Evolutionary conservation across 2,797 vertebrate genomes (phyloP), one percentile per base, ranked within the genome.

Genomic region (Ibycter americanus): DNA sequence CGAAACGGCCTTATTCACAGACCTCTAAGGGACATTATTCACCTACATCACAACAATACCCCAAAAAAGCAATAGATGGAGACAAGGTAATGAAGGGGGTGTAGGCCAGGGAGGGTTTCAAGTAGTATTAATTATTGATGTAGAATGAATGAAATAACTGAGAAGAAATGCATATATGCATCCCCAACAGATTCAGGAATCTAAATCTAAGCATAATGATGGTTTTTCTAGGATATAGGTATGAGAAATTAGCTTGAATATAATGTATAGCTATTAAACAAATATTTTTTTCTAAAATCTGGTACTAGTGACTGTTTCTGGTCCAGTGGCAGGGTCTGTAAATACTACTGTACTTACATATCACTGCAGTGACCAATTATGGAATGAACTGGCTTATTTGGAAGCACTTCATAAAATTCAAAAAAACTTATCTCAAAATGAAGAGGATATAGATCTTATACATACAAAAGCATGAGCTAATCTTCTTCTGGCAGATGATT

Each of bases 1-100:
- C 98, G 38, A 99, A 99, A 96, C 98, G 98, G 94, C 97, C 98
- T 91, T 99, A 98, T 93, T 99, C 99, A 7, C 98, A 22, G 98
- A 93, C 96, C 98, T 85, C 51, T 77, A 56, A 58, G 78, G 78
- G 78, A 23, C 10, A 3, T 78, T 98, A 97, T 90, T 99, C 98
- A 4, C 98, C 99, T 52, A 87, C 98, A 6, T 40, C 97, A 15
- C 98, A 99, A 94, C 99, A 98, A 51, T 98, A 98, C 95, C 97
- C 98, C 40, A 99, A 99, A 97, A 98, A 99, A 83, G 88, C 98
- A 84, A 99, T 98, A 94, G 98, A 99, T 38, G 97, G 97, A 38
- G 99, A 99, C 97, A 99, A 99, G 98, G 99, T 99, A 97, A 97
- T 92, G 51, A 72, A 68, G 38, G 4, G 3, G 49, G 21, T 7